Evolutionary conservation across 2,888 invertebrate species (phyloP).

Genomic region (Temnothorax rugatulus): DNA sequence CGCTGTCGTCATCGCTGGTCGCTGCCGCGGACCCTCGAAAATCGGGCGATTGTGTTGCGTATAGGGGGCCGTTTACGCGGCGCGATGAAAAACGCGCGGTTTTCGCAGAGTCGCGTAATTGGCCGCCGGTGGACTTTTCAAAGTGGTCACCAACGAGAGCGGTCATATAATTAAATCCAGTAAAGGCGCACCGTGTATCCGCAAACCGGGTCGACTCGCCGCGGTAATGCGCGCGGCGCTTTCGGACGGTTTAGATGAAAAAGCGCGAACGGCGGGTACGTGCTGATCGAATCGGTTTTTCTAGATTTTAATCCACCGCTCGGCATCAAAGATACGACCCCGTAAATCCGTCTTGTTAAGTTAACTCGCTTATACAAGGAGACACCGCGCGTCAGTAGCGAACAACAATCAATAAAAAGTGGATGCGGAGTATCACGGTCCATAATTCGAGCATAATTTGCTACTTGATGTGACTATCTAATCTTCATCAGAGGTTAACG

Average conservation of each 20-base stretch:
- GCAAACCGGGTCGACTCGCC: conserved; percentile 42
- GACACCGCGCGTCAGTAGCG: neutral
- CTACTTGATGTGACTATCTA: neutral
- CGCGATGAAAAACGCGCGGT: conserved; percentile 68
- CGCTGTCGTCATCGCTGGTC: conserved; percentile 24
- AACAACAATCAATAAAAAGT: neutral
- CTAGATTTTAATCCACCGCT: conserved; percentile 21
- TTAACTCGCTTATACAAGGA: conserved; percentile 27
- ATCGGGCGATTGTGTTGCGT: conserved; percentile 20
- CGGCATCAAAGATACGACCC: conserved; percentile 11
- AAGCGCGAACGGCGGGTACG: conserved; percentile 56
- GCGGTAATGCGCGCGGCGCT: conserved; percentile 50
- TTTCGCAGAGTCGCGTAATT: conserved; percentile 66
- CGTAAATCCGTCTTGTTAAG: conserved; percentile 47
- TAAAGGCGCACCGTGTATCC: conserved; percentile 63
- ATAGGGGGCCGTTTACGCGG: conserved; percentile 13
- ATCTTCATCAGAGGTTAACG: neutral
- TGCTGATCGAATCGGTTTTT: conserved; percentile 45
- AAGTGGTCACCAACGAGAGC: conserved; percentile 48
- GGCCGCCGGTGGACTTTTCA: conserved; percentile 71
- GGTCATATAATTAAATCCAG: conserved; percentile 71
- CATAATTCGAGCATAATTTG: neutral
- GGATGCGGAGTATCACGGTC: neutral
- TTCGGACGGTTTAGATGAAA: conserved; percentile 67
- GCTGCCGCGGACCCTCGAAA: conserved; percentile 42